phyloP scores from a whole-genome alignment of 37 sponge, comb jelly and placozoan species.

The Mnemiopsis leidyi region DNA sequence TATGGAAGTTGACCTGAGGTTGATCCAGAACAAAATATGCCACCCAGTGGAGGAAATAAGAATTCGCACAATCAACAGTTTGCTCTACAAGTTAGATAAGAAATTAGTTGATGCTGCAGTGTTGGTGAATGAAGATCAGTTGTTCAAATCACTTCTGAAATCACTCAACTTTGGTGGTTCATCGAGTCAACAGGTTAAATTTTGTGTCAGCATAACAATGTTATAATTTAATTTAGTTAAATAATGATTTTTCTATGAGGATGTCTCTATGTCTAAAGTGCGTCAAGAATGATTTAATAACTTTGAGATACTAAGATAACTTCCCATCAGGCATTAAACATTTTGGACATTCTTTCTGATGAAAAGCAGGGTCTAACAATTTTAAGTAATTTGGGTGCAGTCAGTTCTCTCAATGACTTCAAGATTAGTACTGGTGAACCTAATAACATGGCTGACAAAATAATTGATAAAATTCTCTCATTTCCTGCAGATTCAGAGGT shows the following conservation, averaged over 20 bases:
- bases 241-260: no score
- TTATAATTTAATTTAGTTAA: no score
- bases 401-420: not conserved
- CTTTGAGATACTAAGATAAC: no score
- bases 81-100: conserved; percentile 41
- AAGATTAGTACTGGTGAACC: not conserved
- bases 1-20: conserved; percentile 33
- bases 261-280: no score
- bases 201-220: no score
- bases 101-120: conserved; percentile 14
- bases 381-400: not conserved
- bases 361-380: not conserved
- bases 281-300: not conserved
- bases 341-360: not conserved
- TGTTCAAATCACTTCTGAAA: conserved; percentile 8
- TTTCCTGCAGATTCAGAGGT: not conserved
- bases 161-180: conserved; percentile 28
- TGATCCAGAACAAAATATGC: conserved; percentile 55
- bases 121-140: conserved; percentile 4
- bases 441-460: conserved; percentile 10
- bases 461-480: conserved; percentile 11
- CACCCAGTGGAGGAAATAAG: conserved; percentile 63
- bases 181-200: not conserved
- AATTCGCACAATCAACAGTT: conserved; percentile 36
- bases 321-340: not conserved